A percentile compares a stretch with the other conserved stretches of the same genome.
Conservation (phyloP, 2,888 invertebrate genomes). For the Mantis religiosa region DNA sequence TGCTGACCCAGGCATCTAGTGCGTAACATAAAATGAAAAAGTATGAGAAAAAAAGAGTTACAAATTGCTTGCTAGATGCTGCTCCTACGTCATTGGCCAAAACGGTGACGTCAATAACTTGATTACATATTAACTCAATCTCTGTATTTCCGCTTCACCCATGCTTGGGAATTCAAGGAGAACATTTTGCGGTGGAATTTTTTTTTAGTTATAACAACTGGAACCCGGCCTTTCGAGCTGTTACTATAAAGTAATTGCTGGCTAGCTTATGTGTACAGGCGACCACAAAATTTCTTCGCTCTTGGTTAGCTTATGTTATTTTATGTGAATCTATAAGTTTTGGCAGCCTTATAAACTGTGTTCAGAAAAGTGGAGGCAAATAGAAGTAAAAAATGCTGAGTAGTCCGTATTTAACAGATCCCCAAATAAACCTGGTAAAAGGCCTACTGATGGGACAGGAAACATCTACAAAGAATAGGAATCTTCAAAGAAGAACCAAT, state of each 20-base stretch:
- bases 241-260: background rate
- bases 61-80: background rate
- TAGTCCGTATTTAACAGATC: too few species aligned
- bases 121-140: background rate
- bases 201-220: background rate
- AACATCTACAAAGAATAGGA: too few species aligned
- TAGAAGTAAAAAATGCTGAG: too few species aligned
- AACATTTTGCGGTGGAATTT: background rate
- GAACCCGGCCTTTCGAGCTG: background rate
- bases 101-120: background rate
- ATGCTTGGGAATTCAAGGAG: background rate
- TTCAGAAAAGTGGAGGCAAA: too few species aligned
- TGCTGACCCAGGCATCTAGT: background rate
- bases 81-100: background rate
- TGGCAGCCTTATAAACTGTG: too few species aligned
- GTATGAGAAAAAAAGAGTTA: background rate
- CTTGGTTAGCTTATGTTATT: too few species aligned
- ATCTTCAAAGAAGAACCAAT: too few species aligned
- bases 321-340: too few species aligned
- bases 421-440: too few species aligned
- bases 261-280: background rate
- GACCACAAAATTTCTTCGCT: too few species aligned
- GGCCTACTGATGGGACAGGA: too few species aligned
- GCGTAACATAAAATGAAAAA: background rate
- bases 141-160: background rate